Evolutionary conservation across 2,888 invertebrate genomes (phyloP), one percentile per base, ranked within the genome.

Genomic region (Eristalis tenax): DNA sequence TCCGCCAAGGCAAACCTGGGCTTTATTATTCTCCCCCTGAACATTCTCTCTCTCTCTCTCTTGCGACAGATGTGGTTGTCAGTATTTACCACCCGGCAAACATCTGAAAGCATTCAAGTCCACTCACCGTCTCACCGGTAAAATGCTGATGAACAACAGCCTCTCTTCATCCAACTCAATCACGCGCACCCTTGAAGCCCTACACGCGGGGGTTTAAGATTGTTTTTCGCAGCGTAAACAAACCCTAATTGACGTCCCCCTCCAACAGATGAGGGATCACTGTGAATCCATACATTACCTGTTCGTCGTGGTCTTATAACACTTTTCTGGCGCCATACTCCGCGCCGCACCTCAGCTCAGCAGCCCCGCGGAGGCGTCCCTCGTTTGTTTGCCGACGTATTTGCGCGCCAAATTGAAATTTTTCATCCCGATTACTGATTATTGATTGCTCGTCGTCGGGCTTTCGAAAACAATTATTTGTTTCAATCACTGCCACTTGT

Each of bases 391-490:
- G 43, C 43, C 43, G 43, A 18, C n/a, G 43, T 43, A 43, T 43
- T 43, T 18, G 50, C 50, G 59, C 59, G 59, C 26, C 26, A 59
- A 59, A 59, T 59, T 59, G 59, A 59, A 59, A 59, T 26, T 26
- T 59, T 59, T 26, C 59, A 59, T 28, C 26, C 59, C 59, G 59
- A 59, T 59, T 59, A 59, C 59, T 28, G 59, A 26, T 59, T 59
- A 59, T 59, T 59, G 59, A 59, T 59, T 26, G 26, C 26, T 26
- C 59, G 59, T 23, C 59, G 26, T n/a, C 59, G 59, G 26, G 28
- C 23, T 22, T 40, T 40, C 28, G 71, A 40, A 71, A 71, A 71
- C 71, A 71, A 61, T 71, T 71, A 71, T 71, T 61, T 61, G 18
- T 61, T 71, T 43, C 71, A 71, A 61, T 71, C 40, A 61, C 43